Percentiles rank a stretch among this genome's conserved stretches.
phyloP scores from a whole-genome alignment of 2,888 invertebrate genomes.

The Caenorhabditis uteleia region DNA sequence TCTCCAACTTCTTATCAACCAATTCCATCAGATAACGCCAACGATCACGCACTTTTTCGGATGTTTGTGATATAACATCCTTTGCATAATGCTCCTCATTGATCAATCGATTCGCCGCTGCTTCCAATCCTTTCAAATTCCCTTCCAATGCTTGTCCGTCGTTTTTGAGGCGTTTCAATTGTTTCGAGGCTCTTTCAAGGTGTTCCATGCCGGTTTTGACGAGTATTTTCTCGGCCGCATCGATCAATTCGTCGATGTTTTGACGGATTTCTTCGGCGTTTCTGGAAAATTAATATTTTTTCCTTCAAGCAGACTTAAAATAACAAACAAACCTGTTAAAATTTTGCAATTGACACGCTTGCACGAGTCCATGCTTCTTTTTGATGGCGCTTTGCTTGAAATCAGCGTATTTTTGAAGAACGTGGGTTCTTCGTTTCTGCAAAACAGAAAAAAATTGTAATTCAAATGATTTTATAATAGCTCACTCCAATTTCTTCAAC shows the following conservation, averaged over 20 bases:
- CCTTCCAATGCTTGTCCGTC: slow-evolving; percentile 5
- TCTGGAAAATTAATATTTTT: slow-evolving; percentile 4
- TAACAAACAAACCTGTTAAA: slow-evolving; percentile 10
- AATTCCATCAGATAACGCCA: slow-evolving; percentile 12
- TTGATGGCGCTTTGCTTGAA: slow-evolving; percentile 13
- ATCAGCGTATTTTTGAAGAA: slow-evolving; percentile 22
- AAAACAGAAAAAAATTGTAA: background rate
- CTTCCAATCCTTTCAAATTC: slow-evolving; percentile 5
- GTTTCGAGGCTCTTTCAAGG: slow-evolving; percentile 3
- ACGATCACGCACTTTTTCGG: slow-evolving; percentile 4
- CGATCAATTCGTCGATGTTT: slow-evolving; percentile 9
- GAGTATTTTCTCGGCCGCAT: slow-evolving; percentile 5
- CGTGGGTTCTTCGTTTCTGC: slow-evolving; percentile 18
- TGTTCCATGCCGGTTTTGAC: slow-evolving; percentile 7
- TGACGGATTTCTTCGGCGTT: slow-evolving; percentile 6
- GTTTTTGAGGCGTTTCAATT: slow-evolving; percentile 1
- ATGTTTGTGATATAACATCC: background rate
- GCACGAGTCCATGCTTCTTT: slow-evolving; percentile 11
- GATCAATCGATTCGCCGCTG: slow-evolving; percentile 1
- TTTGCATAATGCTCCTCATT: slow-evolving; percentile 11
- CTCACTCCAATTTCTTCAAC: slow-evolving; percentile 14
- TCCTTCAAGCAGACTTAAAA: background rate
- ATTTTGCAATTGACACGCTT: slow-evolving; percentile 14
- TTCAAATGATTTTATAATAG: background rate
- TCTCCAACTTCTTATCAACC: background rate